phyloP scores from a whole-genome alignment of 1,140 invertebrate species.

The Cephus cinctus region DNA sequence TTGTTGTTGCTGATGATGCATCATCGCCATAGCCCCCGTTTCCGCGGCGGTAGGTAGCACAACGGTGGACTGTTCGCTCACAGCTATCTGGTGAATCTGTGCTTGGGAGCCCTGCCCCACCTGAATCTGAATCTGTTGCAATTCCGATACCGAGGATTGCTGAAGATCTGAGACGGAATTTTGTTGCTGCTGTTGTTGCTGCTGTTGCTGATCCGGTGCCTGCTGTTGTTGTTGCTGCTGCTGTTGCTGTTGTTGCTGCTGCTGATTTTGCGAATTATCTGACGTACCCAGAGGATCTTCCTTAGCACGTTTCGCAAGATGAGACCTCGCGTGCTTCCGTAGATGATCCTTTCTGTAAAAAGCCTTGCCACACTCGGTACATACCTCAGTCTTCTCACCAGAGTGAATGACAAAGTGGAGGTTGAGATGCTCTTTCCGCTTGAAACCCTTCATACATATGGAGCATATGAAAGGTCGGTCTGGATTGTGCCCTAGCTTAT shows the following conservation, averaged over 20 bases:
- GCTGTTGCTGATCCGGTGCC: conserved; percentile 38
- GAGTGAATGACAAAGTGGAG: conserved; percentile 79
- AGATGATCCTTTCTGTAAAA: conserved; percentile 84
- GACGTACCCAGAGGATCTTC: conserved; percentile 59
- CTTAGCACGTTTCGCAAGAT: conserved; percentile 68
- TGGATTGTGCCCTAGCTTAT: conserved; percentile 77
- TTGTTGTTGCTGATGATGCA: conserved; percentile 47
- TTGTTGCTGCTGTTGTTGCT: conserved; percentile 22
- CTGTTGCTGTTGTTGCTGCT: conserved; percentile 32
- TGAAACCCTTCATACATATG: conserved; percentile 76
- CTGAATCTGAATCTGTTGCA: conserved; percentile 34
- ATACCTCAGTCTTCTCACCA: conserved; percentile 77
- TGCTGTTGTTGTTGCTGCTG: conserved; percentile 41
- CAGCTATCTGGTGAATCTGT: conserved; percentile 51
- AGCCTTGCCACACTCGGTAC: conserved; percentile 70
- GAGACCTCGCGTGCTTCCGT: conserved; percentile 73
- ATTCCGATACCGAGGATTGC: conserved; percentile 11
- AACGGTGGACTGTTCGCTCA: conserved; percentile 55
- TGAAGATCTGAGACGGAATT: conserved; percentile 20
- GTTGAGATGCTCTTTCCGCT: conserved; percentile 78
- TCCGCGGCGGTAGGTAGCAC: conserved; percentile 59
- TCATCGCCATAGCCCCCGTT: conserved; percentile 51
- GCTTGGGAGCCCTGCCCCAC: conserved; percentile 51
- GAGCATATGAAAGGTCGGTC: conserved; percentile 75
- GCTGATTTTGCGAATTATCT: conserved; percentile 39